Evolutionary conservation across 2,797 vertebrate species (phyloP).

Genomic region (Myoxocephalus aenaeus): DNA sequence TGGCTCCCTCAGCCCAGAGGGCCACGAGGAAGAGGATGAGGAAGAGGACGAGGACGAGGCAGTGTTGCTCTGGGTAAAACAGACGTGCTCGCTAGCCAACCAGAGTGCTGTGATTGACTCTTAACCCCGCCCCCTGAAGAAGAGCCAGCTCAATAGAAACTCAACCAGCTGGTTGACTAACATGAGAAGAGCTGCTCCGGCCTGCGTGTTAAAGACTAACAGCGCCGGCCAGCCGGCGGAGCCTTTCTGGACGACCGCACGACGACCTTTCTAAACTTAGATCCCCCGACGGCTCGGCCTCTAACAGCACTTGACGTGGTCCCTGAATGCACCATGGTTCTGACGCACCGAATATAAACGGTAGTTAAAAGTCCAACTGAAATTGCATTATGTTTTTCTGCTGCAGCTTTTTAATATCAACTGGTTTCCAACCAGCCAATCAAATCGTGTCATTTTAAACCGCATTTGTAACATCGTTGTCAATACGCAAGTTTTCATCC

Average conservation of each 20-base stretch:
- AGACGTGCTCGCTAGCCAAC: conserved; percentile 29
- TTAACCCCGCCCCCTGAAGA: conserved; percentile 23
- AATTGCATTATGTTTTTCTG: neutral
- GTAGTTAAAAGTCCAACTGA: conserved; percentile 38
- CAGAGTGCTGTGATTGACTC: conserved; percentile 58
- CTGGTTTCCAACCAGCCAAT: neutral
- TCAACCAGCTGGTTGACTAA: conserved; percentile 27
- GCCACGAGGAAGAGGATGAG: conserved; percentile 59
- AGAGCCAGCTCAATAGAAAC: neutral
- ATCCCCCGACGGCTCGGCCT: conserved; percentile 21
- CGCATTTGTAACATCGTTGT: neutral
- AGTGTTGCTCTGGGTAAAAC: conserved; percentile 84
- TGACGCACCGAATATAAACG: neutral
- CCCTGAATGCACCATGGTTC: conserved; percentile 27
- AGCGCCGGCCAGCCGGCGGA: conserved; percentile 42
- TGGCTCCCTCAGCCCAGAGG: conserved; percentile 53
- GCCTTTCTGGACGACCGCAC: conserved; percentile 20
- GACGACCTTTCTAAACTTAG: conserved; percentile 62
- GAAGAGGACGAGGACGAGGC: conserved; percentile 77
- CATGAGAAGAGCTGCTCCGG: conserved; percentile 26
- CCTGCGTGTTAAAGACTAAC: conserved; percentile 61
- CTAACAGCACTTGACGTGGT: conserved; percentile 42
- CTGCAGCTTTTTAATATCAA: neutral
- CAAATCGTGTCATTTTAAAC: neutral
- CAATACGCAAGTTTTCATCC: neutral